Evolutionary conservation across 2,888 invertebrate genomes (phyloP).

Genomic region (Schrankia costaestrigalis): DNA sequence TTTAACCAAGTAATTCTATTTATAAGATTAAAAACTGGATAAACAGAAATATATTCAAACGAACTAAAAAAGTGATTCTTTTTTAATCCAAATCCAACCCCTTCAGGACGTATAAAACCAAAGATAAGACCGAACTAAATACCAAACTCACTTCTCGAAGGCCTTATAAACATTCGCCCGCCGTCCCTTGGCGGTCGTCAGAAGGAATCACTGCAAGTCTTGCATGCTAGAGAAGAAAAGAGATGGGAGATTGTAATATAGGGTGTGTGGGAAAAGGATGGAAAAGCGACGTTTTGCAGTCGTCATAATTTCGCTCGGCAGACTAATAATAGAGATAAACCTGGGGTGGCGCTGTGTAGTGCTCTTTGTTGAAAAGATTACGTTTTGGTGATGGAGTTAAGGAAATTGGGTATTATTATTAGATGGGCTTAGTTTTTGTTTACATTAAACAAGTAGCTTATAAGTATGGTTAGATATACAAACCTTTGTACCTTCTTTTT

Average conservation of each 20-base stretch:
- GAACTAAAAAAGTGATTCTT: slow-evolving; percentile 34
- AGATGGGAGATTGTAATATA: slow-evolving; percentile 24
- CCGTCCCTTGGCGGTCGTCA: slow-evolving; percentile 59
- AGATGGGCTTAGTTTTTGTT: background rate
- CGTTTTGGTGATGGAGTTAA: slow-evolving; percentile 9
- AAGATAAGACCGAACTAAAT: slow-evolving; percentile 59
- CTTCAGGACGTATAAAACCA: slow-evolving; percentile 48
- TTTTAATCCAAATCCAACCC: slow-evolving; percentile 48
- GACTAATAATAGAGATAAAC: slow-evolving; percentile 81
- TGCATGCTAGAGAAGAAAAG: slow-evolving; percentile 46
- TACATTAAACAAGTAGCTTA: too few species aligned
- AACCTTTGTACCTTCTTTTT: too few species aligned
- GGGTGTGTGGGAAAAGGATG: slow-evolving; percentile 38
- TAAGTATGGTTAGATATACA: too few species aligned
- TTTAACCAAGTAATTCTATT: too few species aligned
- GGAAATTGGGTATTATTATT: slow-evolving; percentile 1
- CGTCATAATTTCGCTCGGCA: slow-evolving; percentile 81
- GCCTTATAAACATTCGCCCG: slow-evolving; percentile 57
- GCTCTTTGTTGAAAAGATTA: slow-evolving; percentile 14
- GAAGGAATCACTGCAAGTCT: slow-evolving; percentile 62
- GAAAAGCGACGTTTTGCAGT: slow-evolving; percentile 72
- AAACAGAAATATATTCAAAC: slow-evolving; percentile 10
- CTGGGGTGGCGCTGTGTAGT: slow-evolving; percentile 36
- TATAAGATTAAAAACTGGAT: too few species aligned
- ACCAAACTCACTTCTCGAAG: slow-evolving; percentile 57